Percentiles rank a stretch among this genome's conserved stretches.
These are phyloP conservation scores for Drosophila mimetica DNA, from an alignment of 2,888 invertebrate species.

Conservation along the genomic window DNA sequence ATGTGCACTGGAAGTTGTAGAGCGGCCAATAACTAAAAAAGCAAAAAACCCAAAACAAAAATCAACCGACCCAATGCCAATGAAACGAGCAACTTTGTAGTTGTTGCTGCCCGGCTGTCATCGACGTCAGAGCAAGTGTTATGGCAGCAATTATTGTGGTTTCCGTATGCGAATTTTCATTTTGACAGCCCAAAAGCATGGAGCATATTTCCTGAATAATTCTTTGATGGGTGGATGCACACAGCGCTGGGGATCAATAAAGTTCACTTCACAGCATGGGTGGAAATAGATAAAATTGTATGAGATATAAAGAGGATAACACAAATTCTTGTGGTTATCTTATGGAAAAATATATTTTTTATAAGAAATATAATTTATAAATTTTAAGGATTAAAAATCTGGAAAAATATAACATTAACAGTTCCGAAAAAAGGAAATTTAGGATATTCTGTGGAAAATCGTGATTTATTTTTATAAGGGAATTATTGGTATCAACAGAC, in stretches of 20 bases:
- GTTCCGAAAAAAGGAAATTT: no score
- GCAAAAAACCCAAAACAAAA: slow-evolving; percentile 22
- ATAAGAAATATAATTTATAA: no score
- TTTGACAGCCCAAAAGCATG: slow-evolving; percentile 49
- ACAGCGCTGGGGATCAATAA: slow-evolving; percentile 17
- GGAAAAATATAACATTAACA: no score
- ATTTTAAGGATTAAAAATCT: no score
- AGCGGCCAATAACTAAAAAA: slow-evolving; percentile 19
- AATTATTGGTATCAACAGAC: no score
- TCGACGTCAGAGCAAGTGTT: slow-evolving; percentile 61
- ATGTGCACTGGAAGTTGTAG: slow-evolving; percentile 65
- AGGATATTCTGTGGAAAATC: no score
- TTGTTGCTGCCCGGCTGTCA: slow-evolving; percentile 44
- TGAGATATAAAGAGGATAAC: no score
- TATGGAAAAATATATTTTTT: no score
- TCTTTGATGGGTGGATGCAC: slow-evolving; percentile 25
- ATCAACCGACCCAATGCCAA: slow-evolving; percentile 62
- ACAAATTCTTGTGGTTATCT: neutral
- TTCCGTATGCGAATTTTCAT: slow-evolving; percentile 69
- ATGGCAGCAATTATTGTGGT: slow-evolving; percentile 71
- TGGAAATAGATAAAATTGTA: neutral
- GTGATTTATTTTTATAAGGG: no score
- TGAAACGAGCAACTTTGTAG: slow-evolving; percentile 47
- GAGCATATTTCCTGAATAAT: slow-evolving; percentile 30
- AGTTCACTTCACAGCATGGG: slow-evolving; percentile 6